These are phyloP conservation scores for Ichneumoninae sp. DNA, from an alignment of 2,888 invertebrate species.

Conservation along the genomic window DNA sequence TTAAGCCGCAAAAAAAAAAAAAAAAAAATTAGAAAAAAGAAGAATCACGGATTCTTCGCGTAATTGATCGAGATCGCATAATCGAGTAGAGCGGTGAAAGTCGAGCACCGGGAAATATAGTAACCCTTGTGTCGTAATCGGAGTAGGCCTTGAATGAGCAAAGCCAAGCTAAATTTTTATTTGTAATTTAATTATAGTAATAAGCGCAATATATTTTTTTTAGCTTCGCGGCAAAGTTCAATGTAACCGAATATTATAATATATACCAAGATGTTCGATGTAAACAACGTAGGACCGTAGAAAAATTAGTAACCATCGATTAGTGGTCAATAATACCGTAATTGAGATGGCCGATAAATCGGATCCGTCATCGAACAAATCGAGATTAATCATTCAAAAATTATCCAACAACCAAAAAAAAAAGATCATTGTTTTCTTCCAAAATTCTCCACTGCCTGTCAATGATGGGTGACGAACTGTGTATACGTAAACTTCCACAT, in stretches of 20 bases:
- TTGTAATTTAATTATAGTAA: constrained; percentile 33
- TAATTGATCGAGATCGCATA: constrained; percentile 15
- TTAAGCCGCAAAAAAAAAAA: constrained; percentile 7
- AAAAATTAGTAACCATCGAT: constrained; percentile 47
- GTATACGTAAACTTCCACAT: constrained; percentile 56
- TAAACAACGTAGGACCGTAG: constrained; percentile 51
- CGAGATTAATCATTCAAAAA: constrained; percentile 41
- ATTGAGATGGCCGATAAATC: constrained; percentile 9
- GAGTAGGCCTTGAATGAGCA: constrained; percentile 68
- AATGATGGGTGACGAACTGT: constrained; percentile 50
- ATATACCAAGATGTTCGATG: constrained; percentile 64
- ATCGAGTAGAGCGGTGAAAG: constrained; percentile 21
- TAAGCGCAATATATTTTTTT: constrained; percentile 28
- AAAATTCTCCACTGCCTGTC: constrained; percentile 56
- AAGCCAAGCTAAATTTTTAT: constrained; percentile 46
- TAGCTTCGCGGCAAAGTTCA: constrained; percentile 55
- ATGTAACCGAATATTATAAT: constrained; percentile 57
- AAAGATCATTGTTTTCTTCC: constrained; percentile 42
- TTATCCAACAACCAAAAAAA: constrained; percentile 2
- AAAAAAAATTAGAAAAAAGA: constrained; percentile 8
- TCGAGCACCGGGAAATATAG: constrained; percentile 27
- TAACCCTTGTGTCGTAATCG: constrained; percentile 50
- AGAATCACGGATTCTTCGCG: neutral
- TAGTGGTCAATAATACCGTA: constrained; percentile 46
- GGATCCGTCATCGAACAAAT: constrained; percentile 10